Evolutionary conservation across 2,888 invertebrate species (phyloP).

Genomic region (Drosophila koepferae): DNA sequence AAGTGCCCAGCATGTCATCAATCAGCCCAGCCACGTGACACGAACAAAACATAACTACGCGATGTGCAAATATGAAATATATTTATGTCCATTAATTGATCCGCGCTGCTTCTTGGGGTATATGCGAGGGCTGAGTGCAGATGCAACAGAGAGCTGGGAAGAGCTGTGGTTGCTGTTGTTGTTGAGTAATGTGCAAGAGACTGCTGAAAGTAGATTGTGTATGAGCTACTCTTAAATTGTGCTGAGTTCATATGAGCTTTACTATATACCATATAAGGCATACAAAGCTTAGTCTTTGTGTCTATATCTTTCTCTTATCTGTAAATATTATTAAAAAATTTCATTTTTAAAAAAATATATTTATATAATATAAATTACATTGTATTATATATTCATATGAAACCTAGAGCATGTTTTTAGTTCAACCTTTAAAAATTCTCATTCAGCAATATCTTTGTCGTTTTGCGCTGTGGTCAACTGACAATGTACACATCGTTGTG

Average conservation of each 20-base stretch:
- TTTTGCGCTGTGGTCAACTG: conserved; percentile 49
- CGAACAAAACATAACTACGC: conserved; percentile 64
- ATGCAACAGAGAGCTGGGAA: conserved; percentile 10
- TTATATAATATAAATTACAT: too few relatives aligned
- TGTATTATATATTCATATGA: not conserved
- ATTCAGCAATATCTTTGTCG: conserved; percentile 4
- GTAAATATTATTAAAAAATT: too few relatives aligned
- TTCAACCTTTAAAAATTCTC: not conserved
- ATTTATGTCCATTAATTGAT: conserved; percentile 32
- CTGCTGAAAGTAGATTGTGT: too few relatives aligned
- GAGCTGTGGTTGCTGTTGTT: not conserved
- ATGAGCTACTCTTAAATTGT: too few relatives aligned
- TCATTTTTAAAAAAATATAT: too few relatives aligned
- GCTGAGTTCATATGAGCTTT: too few relatives aligned
- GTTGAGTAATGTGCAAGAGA: not conserved
- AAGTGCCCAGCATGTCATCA: conserved; percentile 68
- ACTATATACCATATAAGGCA: too few relatives aligned
- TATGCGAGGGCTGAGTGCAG: not conserved
- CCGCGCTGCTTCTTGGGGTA: not conserved
- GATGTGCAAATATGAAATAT: conserved; percentile 60
- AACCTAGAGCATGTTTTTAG: conserved; percentile 28
- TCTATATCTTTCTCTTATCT: too few relatives aligned
- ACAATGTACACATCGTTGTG: conserved; percentile 56
- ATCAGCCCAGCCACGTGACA: conserved; percentile 56
- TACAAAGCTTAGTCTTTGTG: too few relatives aligned